Conservation (phyloP, 1,140 invertebrate genomes). For the Heliothis virescens region DNA sequence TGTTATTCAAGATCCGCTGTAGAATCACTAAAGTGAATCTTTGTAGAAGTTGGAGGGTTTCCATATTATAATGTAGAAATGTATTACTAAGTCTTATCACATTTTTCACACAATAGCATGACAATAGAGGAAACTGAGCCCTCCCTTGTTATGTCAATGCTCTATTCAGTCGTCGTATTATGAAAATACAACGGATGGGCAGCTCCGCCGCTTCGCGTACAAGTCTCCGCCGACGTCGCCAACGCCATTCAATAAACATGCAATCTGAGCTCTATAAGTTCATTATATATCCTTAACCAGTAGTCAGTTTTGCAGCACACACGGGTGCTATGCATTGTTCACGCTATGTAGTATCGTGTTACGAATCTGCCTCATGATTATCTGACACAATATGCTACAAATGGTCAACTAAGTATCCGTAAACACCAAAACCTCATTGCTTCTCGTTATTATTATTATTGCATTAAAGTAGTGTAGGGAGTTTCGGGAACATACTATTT, state of each 20-base stretch:
- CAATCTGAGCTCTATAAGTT: conserved; percentile 65
- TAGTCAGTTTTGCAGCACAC: conserved; percentile 63
- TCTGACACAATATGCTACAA: conserved; percentile 6
- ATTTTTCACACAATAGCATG: conserved; percentile 31
- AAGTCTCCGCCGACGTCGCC: conserved; percentile 42
- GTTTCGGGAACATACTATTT: too few relatives aligned
- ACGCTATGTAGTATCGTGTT: conserved; percentile 21
- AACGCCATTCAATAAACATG: conserved; percentile 77
- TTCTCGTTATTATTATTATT: too few relatives aligned
- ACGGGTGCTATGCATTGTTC: conserved; percentile 47
- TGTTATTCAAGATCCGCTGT: too few relatives aligned
- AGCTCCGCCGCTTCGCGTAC: conserved; percentile 56
- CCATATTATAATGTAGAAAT: too few relatives aligned
- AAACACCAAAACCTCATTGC: too few relatives aligned
- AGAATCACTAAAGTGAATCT: too few relatives aligned
- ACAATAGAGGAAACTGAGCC: conserved; percentile 67
- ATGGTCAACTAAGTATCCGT: neutral
- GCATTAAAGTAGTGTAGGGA: too few relatives aligned
- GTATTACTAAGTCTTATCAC: too few relatives aligned
- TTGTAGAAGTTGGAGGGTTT: too few relatives aligned
- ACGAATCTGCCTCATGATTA: neutral
- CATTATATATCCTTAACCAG: conserved; percentile 63
- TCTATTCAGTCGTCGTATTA: conserved; percentile 71
- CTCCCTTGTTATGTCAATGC: conserved; percentile 76
- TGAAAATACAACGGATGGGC: conserved; percentile 78